Percentiles rank a stretch among this genome's conserved stretches.
These are phyloP conservation scores for Apodemus speciosus DNA, from an alignment of 2,113 vertebrate species.

Conservation along the genomic window DNA sequence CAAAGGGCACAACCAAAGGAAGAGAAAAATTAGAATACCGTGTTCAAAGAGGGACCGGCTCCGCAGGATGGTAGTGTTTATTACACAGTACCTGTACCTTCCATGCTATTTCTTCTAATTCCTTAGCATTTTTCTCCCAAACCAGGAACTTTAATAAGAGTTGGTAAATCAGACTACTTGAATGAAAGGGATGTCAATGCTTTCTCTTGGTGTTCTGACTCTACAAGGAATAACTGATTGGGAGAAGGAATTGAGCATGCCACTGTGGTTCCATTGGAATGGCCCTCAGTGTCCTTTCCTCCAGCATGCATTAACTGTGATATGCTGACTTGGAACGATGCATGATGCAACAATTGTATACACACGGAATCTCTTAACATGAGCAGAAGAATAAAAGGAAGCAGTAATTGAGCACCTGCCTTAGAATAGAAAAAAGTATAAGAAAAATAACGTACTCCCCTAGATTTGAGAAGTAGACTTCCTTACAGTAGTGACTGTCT, in stretches of 20 bases:
- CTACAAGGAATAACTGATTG: not conserved
- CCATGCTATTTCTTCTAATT: not conserved
- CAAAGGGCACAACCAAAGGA: not conserved
- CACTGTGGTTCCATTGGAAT: not conserved
- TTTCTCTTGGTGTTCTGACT: not conserved
- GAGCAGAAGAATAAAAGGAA: not conserved
- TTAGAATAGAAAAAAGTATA: not conserved
- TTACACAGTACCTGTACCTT: not conserved
- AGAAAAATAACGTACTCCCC: not conserved
- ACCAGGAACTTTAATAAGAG: not conserved
- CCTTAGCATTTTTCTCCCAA: not conserved
- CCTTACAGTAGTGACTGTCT: not conserved
- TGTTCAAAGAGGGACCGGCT: fast-evolving
- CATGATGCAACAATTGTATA: not conserved
- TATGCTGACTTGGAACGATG: not conserved
- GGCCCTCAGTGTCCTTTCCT: not conserved
- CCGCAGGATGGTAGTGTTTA: not conserved
- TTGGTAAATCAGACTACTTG: not conserved
- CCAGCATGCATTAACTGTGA: not conserved
- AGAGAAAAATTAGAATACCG: not conserved
- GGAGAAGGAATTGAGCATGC: not conserved
- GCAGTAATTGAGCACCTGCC: not conserved
- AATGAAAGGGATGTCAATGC: not conserved
- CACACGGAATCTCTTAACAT: not conserved
- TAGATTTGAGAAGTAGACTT: not conserved